Base-by-base conservation (phyloP, 2,888 invertebrate genomes). In the Clostera curtula region DNA sequence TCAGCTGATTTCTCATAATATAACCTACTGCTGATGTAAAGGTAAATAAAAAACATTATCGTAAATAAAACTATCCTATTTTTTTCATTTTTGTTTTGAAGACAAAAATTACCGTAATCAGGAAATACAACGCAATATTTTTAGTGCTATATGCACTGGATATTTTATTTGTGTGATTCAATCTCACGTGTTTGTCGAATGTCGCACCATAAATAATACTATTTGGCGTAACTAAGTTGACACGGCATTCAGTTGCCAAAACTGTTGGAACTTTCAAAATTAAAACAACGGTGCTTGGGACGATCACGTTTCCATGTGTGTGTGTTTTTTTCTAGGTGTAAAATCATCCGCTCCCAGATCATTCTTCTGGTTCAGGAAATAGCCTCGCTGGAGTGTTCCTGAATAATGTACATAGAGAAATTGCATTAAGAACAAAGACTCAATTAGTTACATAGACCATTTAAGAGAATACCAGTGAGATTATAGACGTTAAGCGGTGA, bases 341-440 rank as follows among this genome's bases (percentile, higher is more conserved):
- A 83, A 83, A 80, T 77, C 83, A 83, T 76, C 83, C 70, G 83
- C 76, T 64, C 83, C 83, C 69, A 73, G 83, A 70, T 83, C 83
- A 61, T 83, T 83, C 82, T 83, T 83, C 83, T 83, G 83, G 83
- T 83, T 82, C 83, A 83, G 82, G 76, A 79, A 83, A 73, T 83
- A 83, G 64, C 69, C 68, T 62, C 66, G 65, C 51, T 60, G 75
- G 60, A 68, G 71, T 63, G 72, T 68, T 77, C 77, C 79, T 75
- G 79, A 73, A 65, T 54, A 46, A 72, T 83, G 79, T 83, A 80
- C 51, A 82, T 82, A 82, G 58, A 77, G 28, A 60, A 58, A 65
- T 69, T 66, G 48, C 53, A 64, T 73, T 77, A 71, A 72, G 74
- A 79, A 75, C 72, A 82, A 82, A 82, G 83, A 83, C 83, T 83